Percentiles rank a stretch among this genome's conserved stretches.
Conservation (phyloP, 1,140 invertebrate genomes). For the Calephelis nemesis region DNA sequence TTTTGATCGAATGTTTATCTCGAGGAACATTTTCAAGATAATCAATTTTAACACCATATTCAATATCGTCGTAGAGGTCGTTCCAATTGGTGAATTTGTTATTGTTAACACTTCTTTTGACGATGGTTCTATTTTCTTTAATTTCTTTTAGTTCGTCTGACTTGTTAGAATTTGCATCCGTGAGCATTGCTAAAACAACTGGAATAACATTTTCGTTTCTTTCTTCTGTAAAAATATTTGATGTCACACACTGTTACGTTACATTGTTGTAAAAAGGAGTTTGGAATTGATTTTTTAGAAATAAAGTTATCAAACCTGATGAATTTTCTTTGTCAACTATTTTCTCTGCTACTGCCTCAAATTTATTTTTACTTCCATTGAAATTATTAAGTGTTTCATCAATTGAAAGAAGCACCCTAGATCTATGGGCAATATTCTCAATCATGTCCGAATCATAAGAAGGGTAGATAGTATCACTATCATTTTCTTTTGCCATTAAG, state of each 20-base stretch:
- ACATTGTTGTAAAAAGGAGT: too few species aligned
- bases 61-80: conserved; percentile 63
- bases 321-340: background rate
- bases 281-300: too few species aligned
- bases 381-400: conserved; percentile 25
- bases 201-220: conserved; percentile 5
- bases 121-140: conserved; percentile 39
- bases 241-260: too few species aligned
- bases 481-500: conserved; percentile 19
- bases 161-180: conserved; percentile 21
- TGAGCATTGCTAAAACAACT: conserved; percentile 17
- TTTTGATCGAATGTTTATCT: conserved; percentile 42
- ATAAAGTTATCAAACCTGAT: too few species aligned
- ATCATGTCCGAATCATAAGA: conserved; percentile 44
- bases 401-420: conserved; percentile 48
- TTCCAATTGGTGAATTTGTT: conserved; percentile 55
- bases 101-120: conserved; percentile 47
- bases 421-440: conserved; percentile 51
- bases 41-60: conserved; percentile 56
- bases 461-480: conserved; percentile 33
- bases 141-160: background rate
- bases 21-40: conserved; percentile 41
- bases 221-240: conserved; percentile 9
- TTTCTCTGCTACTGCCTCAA: background rate
- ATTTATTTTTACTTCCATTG: background rate